Evolutionary conservation across 64 coral and sea anemone genomes (phyloP).

Genomic region (Platygyra sinensis): DNA sequence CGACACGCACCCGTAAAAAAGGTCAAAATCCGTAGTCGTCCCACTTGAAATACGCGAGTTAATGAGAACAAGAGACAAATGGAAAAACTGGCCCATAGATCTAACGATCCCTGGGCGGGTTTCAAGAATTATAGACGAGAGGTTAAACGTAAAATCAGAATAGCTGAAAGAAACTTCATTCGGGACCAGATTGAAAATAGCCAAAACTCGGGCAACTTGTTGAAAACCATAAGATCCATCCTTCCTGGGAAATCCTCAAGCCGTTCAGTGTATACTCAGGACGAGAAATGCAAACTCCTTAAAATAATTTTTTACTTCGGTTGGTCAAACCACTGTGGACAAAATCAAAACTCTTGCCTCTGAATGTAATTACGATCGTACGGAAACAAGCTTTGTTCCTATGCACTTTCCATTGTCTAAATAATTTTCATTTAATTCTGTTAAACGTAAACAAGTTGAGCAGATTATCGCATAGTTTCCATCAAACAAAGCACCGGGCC

Average conservation of each 20-base stretch:
- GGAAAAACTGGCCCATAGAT: conserved; percentile 7
- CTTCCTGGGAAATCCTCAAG: background rate
- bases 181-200: conserved; percentile 37
- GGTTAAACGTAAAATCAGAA: conserved; percentile 38
- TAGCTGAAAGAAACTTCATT: conserved; percentile 20
- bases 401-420: too few relatives aligned
- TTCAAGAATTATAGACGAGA: conserved; percentile 25
- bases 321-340: background rate
- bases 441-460: too few relatives aligned
- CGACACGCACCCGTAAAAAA: background rate
- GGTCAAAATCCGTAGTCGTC: background rate
- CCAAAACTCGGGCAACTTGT: conserved; percentile 44
- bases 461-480: too few relatives aligned
- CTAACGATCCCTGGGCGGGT: background rate
- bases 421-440: too few relatives aligned
- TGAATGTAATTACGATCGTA: background rate
- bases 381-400: too few relatives aligned
- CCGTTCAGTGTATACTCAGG: background rate
- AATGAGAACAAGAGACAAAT: conserved; percentile 22
- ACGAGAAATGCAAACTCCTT: too few relatives aligned
- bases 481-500: too few relatives aligned
- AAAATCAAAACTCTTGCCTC: background rate
- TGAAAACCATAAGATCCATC: conserved; percentile 46
- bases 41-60: conserved; percentile 5
- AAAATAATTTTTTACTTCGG: background rate